phyloP scores from a whole-genome alignment of 2,888 invertebrate genomes.

The Oscheius onirici region DNA sequence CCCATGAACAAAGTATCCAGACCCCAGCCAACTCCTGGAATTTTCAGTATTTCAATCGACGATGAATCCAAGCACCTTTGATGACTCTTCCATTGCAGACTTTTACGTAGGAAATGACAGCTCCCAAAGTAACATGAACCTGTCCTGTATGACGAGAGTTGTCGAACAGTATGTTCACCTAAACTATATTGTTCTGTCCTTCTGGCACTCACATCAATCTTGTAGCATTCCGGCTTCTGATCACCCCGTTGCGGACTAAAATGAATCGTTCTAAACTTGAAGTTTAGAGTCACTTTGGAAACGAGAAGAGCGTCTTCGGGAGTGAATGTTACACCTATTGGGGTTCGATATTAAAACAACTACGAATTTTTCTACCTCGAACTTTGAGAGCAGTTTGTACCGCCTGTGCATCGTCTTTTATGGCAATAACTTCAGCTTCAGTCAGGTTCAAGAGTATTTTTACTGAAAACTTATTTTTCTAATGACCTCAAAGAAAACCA shows the following conservation, averaged over 20 bases:
- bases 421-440: conserved; percentile 51
- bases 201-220: conserved; percentile 60
- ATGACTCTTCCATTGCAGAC: conserved; percentile 69
- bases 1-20: conserved; percentile 65
- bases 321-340: conserved; percentile 60
- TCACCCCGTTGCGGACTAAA: conserved; percentile 61
- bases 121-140: conserved; percentile 62
- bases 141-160: conserved; percentile 70
- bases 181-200: too few species aligned
- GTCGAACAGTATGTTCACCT: conserved; percentile 66
- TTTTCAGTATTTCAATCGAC: not conserved
- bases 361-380: not conserved
- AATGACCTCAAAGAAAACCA: not conserved
- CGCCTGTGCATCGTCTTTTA: not conserved
- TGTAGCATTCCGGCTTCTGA: conserved; percentile 70
- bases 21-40: conserved; percentile 58
- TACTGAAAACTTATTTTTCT: conserved; percentile 42
- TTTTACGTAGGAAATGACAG: conserved; percentile 68
- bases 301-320: conserved; percentile 69
- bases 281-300: conserved; percentile 62
- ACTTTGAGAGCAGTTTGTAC: conserved; percentile 18
- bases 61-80: conserved; percentile 49
- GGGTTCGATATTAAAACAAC: too few species aligned
- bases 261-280: conserved; percentile 63
- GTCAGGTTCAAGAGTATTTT: conserved; percentile 64